Evolutionary conservation across 2,888 invertebrate genomes (phyloP), one percentile per base, ranked within the genome.

Genomic region (Physocephala rufipes): DNA sequence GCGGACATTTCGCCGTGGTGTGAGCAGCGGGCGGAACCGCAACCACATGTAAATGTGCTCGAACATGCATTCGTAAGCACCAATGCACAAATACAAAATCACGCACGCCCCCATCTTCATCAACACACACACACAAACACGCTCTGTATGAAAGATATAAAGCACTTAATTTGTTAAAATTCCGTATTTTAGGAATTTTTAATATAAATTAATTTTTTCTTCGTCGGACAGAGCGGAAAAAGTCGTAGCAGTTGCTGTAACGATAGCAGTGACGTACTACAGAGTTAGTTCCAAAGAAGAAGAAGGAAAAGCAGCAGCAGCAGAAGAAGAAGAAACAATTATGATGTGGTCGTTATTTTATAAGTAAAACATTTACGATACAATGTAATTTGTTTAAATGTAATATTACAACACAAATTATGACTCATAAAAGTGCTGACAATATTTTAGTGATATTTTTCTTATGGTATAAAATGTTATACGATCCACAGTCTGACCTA

Each of bases 181-280:
- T 67, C 61, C 59, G 15, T 47, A 59, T 67, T 67, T 67, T 49
- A 67, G 61, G 61, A 67, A 67, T 67, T 67, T 67, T 59, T 67
- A 67, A 67, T 67, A 59, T 67, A 59, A 67, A 61, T 67, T 67
- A 67, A 67, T 67, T 66, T 67, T 55, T 67, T 58, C 58, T 67
- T 26, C 43, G 45, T 43, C 7, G 16, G 15, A 67, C 58, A 16
- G n/a, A 26, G 58, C 19, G 55, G 24, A 4, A 53, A 21, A 21
- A 13, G 28, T 19, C 21, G 53, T 53, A n/a, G n/a, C n/a, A 24
- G 53, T 21, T 53, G 53, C 65, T 19, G 30, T 45, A 58, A 45
- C 58, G 45, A 16, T 62, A 43, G 15, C 26, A 36, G 21, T 55
- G n/a, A 55, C 21, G 19, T 13, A 21, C 3, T 49, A n/a, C 12